Base-by-base conservation (phyloP, 2,797 vertebrate species). In the Urophycis tenuis region DNA sequence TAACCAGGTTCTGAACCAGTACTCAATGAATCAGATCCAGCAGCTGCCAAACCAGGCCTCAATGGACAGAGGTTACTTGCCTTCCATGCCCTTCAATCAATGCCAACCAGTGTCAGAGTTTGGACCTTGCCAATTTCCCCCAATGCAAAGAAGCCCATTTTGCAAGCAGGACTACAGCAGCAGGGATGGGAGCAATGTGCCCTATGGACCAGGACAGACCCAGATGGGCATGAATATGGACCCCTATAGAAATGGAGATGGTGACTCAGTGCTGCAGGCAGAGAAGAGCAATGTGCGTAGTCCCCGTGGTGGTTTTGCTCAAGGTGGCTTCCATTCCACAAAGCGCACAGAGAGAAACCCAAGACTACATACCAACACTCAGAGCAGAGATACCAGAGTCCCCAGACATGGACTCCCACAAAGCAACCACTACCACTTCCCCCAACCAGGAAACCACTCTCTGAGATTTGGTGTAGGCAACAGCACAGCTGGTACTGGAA, bases 221-320 rank as follows among this genome's bases (percentile, higher is more conserved):
- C 88, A 88, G 41, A 76, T 88, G 5, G 83, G 84, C 75, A 86
- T 78, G 2, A 90, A 90, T 79, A 29, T 92, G 78, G 92, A 94
- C 79, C 85, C 87, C 45, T 83, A 92, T 4, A 87, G 84, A 72
- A 94, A 90, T 73, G 83, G 80, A 82, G 88, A 93, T 29, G 60
- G 11, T 74, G 85, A 92, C 60, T 85, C 91, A 14, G 91, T 94
- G 49, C 85, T 92, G 33, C 89, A 94, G 78, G 91, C 85, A 73
- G 93, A 95, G 75, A 95, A 94, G 84, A 95, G 87, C 84, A 80
- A 92, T 74, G 92, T 92, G 86, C 90, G 90, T 75, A 90, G 80
- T 82, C 78, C 77, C 11, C n/a, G 8, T 17, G 60, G 60, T 87
- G 91, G 39, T 82, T 90, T 78, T 90, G 85, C 91, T 77, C 91